Percentiles rank a stretch among this genome's conserved stretches.
phyloP scores from a whole-genome alignment of 2,888 invertebrate species.

The Miltochrista miniata region DNA sequence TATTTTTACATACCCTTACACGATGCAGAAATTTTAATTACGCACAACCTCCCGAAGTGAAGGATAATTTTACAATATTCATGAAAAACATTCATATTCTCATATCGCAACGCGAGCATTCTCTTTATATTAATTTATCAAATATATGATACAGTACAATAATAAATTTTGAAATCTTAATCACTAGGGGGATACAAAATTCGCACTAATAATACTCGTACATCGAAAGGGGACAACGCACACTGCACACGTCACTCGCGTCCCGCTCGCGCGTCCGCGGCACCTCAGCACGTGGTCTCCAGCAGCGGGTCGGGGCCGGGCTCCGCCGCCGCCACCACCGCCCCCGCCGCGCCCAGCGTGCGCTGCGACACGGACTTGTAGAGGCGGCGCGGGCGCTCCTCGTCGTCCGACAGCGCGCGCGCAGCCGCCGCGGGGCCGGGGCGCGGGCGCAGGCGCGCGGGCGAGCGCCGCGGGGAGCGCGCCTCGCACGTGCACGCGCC shows the following conservation, averaged over 20 bases:
- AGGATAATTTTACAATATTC: constrained; percentile 60
- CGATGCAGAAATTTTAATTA: constrained; percentile 46
- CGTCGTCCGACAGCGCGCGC: constrained; percentile 58
- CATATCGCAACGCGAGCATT: constrained; percentile 53
- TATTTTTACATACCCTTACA: constrained; percentile 17
- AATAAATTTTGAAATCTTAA: constrained; percentile 78
- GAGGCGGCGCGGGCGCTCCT: constrained; percentile 57
- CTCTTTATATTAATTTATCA: constrained; percentile 40
- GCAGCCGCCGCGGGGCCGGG: constrained; percentile 34
- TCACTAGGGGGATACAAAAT: constrained; percentile 77
- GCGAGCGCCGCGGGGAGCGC: constrained; percentile 44
- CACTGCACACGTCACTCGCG: constrained; percentile 37
- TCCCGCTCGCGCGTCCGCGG: constrained; percentile 2
- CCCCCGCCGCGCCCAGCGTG: constrained; percentile 42
- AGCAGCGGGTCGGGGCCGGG: constrained; percentile 68
- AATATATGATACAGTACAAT: constrained; percentile 66
- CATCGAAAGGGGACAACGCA: constrained; percentile 51
- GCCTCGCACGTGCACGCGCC: constrained; percentile 46
- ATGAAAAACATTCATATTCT: constrained; percentile 58
- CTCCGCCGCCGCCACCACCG: constrained; percentile 43
- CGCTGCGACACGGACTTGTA: constrained; percentile 61
- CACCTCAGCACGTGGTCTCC: constrained; percentile 70
- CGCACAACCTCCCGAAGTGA: constrained; percentile 72
- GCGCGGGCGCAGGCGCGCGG: constrained; percentile 32
- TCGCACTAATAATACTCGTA: constrained; percentile 80